A percentile compares a stretch with the other conserved stretches of the same genome.
Evolutionary conservation across 2,888 invertebrate species (phyloP).

Genomic region (Synanthedon andrenaeformis): DNA sequence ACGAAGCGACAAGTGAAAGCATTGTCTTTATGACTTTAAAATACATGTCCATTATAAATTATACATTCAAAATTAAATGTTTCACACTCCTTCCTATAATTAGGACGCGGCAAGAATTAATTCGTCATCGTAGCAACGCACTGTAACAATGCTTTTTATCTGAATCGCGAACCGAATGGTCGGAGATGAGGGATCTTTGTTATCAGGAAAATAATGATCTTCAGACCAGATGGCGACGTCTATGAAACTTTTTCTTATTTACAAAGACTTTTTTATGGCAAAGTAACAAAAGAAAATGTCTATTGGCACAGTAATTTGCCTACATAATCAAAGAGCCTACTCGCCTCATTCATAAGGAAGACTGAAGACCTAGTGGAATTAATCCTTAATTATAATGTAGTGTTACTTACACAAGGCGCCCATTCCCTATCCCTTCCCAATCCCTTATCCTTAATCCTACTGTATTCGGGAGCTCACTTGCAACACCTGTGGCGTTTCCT

Average conservation of each 20-base stretch:
- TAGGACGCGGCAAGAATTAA: slow-evolving; percentile 7
- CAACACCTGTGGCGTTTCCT: too few relatives aligned
- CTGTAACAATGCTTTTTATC: slow-evolving; percentile 48
- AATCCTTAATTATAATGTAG: too few relatives aligned
- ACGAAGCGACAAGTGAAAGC: slow-evolving; percentile 6
- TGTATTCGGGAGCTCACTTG: too few relatives aligned
- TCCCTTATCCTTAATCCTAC: too few relatives aligned
- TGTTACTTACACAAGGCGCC: too few relatives aligned
- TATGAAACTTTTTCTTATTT: neutral
- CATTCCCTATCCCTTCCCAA: too few relatives aligned
- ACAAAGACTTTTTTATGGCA: neutral
- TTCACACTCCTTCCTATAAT: slow-evolving; percentile 12
- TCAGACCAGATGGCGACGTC: neutral
- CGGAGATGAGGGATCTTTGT: slow-evolving; percentile 26
- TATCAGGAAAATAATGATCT: slow-evolving; percentile 34
- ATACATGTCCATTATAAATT: neutral
- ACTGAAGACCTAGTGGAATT: too few relatives aligned
- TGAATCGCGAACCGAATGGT: slow-evolving; percentile 24
- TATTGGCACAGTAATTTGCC: too few relatives aligned
- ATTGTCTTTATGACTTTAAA: slow-evolving; percentile 5
- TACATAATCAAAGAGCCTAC: too few relatives aligned
- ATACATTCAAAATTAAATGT: slow-evolving; percentile 3
- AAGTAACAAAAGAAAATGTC: too few relatives aligned
- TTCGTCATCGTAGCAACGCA: slow-evolving; percentile 37
- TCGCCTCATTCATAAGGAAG: too few relatives aligned